These are phyloP conservation scores for Parazoanthus atlanticus DNA, from an alignment of 92 coral and sea anemone genomes.

Conservation along the genomic window DNA sequence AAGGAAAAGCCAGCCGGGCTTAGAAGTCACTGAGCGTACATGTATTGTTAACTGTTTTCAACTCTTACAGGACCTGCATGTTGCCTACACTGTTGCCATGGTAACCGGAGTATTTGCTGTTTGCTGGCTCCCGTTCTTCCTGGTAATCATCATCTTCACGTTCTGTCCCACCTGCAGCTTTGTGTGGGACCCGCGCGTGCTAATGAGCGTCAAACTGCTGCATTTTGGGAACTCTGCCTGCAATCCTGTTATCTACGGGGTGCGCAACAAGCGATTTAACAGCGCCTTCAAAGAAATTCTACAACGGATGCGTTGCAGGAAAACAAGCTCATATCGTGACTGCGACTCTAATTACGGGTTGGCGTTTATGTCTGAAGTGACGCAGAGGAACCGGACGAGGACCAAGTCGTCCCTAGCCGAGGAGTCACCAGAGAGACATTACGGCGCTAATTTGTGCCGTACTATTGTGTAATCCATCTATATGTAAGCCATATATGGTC, in stretches of 20 bases:
- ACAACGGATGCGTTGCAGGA: constrained; percentile 56
- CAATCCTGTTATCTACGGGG: constrained; percentile 81
- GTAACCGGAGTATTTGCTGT: constrained; percentile 75
- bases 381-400: not conserved
- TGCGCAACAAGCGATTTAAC: constrained; percentile 76
- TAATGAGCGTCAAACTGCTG: constrained; percentile 73
- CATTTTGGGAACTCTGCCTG: constrained; percentile 86
- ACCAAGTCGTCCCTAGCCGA: not conserved
- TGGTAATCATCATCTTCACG: constrained; percentile 50
- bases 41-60: not conserved
- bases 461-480: not conserved
- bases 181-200: constrained; percentile 68
- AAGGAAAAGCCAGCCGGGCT: too few relatives aligned
- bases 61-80: constrained; percentile 73
- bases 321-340: constrained; percentile 6
- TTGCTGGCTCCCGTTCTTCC: constrained; percentile 90
- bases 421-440: not conserved
- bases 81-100: constrained; percentile 87
- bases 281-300: constrained; percentile 71
- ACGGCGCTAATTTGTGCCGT: not conserved
- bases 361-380: not conserved
- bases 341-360: not conserved
- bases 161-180: constrained; percentile 67
- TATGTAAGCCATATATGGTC: not conserved
- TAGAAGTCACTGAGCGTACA: not conserved